These are phyloP conservation scores for Lepidurus couesii DNA, from an alignment of 1,140 invertebrate genomes.

Conservation along the genomic window DNA sequence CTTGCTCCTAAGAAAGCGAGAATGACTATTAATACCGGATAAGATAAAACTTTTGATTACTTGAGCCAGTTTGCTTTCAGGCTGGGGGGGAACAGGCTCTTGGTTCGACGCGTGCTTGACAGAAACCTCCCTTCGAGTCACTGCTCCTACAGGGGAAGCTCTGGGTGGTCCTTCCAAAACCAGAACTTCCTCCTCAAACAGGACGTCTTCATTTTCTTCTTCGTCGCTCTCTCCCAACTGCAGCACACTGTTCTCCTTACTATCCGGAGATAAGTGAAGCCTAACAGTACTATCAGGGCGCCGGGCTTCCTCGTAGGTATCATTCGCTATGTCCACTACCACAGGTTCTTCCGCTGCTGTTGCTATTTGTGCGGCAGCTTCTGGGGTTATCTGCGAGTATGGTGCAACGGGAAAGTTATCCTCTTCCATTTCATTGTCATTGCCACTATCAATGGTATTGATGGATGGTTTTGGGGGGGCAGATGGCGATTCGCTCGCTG, in stretches of 20 bases:
- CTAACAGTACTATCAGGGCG: neutral
- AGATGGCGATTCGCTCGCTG: neutral
- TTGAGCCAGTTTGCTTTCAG: no score
- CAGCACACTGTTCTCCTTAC: neutral
- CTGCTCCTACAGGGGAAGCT: neutral
- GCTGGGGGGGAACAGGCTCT: no score
- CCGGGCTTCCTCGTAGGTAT: neutral
- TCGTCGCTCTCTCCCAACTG: neutral
- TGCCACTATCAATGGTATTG: neutral
- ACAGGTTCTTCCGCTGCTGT: neutral
- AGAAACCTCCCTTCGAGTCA: neutral
- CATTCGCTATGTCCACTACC: neutral
- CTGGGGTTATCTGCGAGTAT: neutral
- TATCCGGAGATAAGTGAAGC: neutral
- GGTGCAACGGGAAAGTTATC: neutral
- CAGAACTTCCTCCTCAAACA: neutral
- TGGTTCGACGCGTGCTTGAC: neutral
- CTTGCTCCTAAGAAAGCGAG: neutral
- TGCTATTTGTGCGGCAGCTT: neutral
- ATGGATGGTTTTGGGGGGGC: neutral
- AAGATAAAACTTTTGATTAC: neutral
- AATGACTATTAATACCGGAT: neutral
- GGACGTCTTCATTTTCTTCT: neutral
- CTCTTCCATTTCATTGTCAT: neutral
- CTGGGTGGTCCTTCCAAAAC: neutral